Evolutionary conservation across 2,797 vertebrate genomes (phyloP), one percentile per base, ranked within the genome.

Genomic region (Poeciliopsis gracilis): DNA sequence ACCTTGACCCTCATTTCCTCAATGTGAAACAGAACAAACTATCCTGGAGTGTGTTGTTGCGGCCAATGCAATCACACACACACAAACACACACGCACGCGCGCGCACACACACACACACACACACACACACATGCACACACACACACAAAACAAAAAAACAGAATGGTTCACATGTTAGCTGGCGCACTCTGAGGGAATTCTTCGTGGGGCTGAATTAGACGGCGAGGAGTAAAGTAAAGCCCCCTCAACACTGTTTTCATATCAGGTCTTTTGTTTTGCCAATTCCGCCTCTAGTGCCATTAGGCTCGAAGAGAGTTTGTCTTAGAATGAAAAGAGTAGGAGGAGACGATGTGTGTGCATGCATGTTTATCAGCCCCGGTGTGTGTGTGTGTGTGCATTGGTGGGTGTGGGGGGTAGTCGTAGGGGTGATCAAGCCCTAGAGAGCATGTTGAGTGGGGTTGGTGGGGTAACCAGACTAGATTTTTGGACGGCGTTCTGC

Each of bases 401-500:
- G 72, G 73, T 80, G 70, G 82, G 77, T 69, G 78, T 75, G 76
- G 77, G 82, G 84, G 82, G 36, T 36, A 86, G 51, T 77, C 49
- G 86, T 76, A 75, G 90, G 90, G 91, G 89, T 90, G 92, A 93
- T 92, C 90, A 91, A 88, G 91, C 93, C 93, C 90, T 90, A 88
- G 93, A 94, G 93, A 94, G 92, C 90, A 91, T 93, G 91, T 92
- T 91, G 92, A 93, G 93, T 91, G 91, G 89, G 91, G 92, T 92
- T 92, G 90, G 91, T 92, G 93, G 92, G 89, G 90, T 91, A 97
- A 97, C 97, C 97, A 97, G 97, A 97, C 97, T 97, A 97, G 96
- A 96, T 95, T 97, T 97, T 98, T 98, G 97, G 97, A 97, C 95
- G 96, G 95, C 93, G 95, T 95, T 96, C 96, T 94, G 94, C 95